Evolutionary conservation across 1,140 invertebrate genomes (phyloP), one percentile per base, ranked within the genome.

Genomic region (Aricia agestis): DNA sequence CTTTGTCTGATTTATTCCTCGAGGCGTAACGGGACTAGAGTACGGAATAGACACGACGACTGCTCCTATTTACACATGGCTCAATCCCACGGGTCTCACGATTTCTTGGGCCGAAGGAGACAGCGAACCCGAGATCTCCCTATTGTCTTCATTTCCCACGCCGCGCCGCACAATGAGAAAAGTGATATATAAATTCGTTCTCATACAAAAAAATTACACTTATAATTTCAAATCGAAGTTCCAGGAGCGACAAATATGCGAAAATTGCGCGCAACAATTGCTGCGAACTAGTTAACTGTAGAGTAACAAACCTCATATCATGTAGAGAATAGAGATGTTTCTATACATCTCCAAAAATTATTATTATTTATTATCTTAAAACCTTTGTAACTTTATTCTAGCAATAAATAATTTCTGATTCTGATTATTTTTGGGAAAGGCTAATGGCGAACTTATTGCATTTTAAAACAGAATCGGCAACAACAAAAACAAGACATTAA

Each of bases 101-200:
- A 78, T 87, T 83, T 87, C 85, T 83, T 81, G 78, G 79, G 71
- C 72, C 76, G 70, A 74, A 75, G 78, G 78, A 75, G 72, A 74
- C 76, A 78, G 75, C 74, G 74, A 75, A 77, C 76, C 76, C 69
- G 74, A 79, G 78, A 79, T 87, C 82, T 85, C 82, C 76, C 84
- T 74, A 87, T 87, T 87, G 85, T 87, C 67, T 77, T 18, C n/a
- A 19, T 68, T 87, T 85, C 85, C 82, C 85, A 87, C 85, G 83
- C 73, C 71, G 66, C 85, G 83, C 72, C 71, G 71, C 72, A 78
- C 74, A 79, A 78, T 77, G 79, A 79, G 78, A 83, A 83, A 84
- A 83, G 78, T 76, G 75, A 81, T 85, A 82, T 85, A 83, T 82
- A 80, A 79, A 79, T 78, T 81, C 76, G 72, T 79, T 77, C 74